Conservation (phyloP, 2,888 invertebrate genomes). For the Rotaria magnacalcarata region DNA sequence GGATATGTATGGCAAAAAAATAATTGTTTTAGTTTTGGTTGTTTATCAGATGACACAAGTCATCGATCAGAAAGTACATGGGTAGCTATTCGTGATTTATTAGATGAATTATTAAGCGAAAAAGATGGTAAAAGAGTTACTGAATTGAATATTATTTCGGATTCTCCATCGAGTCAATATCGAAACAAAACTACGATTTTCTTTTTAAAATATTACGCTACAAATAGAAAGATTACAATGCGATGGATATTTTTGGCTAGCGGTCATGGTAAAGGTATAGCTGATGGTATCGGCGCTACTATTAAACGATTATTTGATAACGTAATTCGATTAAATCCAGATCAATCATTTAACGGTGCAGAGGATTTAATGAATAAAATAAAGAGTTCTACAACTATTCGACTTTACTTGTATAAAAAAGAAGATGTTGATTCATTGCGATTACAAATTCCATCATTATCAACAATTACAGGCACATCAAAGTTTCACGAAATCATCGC, state of each 20-base stretch:
- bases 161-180: too few relatives aligned
- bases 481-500: background rate
- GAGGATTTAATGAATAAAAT: background rate
- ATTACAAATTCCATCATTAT: background rate
- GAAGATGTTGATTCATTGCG: background rate
- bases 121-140: too few relatives aligned
- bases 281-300: background rate
- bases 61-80: background rate
- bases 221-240: too few relatives aligned
- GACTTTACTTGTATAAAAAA: background rate
- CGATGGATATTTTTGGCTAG: too few relatives aligned
- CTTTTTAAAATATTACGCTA: background rate
- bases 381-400: background rate
- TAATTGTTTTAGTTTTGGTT: background rate
- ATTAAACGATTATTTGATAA: background rate
- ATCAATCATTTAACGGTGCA: background rate
- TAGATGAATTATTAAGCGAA: background rate
- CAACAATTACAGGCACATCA: background rate
- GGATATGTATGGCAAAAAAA: background rate
- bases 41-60: background rate
- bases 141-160: too few relatives aligned
- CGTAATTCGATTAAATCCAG: background rate
- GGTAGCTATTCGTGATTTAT: background rate
- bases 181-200: background rate
- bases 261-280: too few relatives aligned